phyloP scores from a whole-genome alignment of 2,888 invertebrate species.

The Willowsia nigromaculata region DNA sequence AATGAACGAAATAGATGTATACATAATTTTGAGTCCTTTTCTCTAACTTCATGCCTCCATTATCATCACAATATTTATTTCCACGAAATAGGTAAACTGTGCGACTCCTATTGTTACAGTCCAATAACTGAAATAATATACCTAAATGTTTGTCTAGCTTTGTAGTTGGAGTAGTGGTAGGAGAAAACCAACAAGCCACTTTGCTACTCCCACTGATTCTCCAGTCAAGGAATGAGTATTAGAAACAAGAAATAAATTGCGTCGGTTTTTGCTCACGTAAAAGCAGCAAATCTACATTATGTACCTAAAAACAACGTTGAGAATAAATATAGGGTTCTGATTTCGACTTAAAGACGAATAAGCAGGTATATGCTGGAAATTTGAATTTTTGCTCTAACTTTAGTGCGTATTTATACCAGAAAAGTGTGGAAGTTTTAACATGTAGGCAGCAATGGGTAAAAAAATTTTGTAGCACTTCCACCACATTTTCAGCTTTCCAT shows the following conservation, averaged over 20 bases:
- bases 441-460: background rate
- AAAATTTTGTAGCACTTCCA: background rate
- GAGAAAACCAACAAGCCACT: background rate
- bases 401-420: too few relatives aligned
- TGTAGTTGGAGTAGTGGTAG: background rate
- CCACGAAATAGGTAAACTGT: background rate
- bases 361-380: too few relatives aligned
- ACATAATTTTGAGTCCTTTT: background rate
- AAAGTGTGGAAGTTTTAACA: background rate
- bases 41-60: background rate
- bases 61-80: slow-evolving; percentile 19
- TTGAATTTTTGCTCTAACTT: too few relatives aligned
- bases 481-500: slow-evolving; percentile 32
- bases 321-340: too few relatives aligned
- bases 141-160: background rate
- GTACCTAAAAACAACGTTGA: too few relatives aligned
- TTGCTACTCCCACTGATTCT: background rate
- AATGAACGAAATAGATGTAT: too few relatives aligned
- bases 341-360: too few relatives aligned
- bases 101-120: background rate
- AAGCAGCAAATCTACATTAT: too few relatives aligned
- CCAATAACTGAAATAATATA: too few relatives aligned
- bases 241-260: background rate
- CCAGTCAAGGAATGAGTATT: background rate
- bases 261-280: background rate